phyloP scores from a whole-genome alignment of 1,140 invertebrate species.

The Monomorium pharaonis region DNA sequence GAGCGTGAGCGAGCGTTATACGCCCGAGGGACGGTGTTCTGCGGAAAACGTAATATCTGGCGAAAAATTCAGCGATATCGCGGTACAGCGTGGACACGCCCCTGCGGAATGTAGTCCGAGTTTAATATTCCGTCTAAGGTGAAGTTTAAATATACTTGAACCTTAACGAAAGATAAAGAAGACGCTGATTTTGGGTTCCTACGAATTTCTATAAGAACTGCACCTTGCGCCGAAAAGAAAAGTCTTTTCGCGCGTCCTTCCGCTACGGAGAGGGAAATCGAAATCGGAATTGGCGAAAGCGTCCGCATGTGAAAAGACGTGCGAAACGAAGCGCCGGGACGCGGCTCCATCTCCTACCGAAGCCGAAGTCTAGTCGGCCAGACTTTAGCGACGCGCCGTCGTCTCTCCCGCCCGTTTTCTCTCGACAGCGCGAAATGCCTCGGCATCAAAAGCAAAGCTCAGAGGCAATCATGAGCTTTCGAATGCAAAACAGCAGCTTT shows the following conservation, averaged over 20 bases:
- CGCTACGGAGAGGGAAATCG: neutral
- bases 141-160: neutral
- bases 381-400: constrained; percentile 39
- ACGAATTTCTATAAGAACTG: neutral
- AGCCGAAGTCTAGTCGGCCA: constrained; percentile 38
- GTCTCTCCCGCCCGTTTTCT: constrained; percentile 61
- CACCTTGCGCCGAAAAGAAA: neutral
- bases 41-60: neutral
- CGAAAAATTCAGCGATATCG: constrained; percentile 34
- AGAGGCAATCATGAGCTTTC: constrained; percentile 86
- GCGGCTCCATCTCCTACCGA: constrained; percentile 45
- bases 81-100: neutral
- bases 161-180: neutral
- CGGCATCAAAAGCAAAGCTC: constrained; percentile 85
- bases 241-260: neutral
- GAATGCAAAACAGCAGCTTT: constrained; percentile 86
- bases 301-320: constrained; percentile 35
- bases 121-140: neutral
- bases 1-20: neutral
- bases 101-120: neutral
- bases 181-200: neutral
- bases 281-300: constrained; percentile 12
- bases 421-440: constrained; percentile 68
- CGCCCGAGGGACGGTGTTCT: neutral
- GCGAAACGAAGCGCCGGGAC: neutral